Percentiles rank a stretch among this genome's conserved stretches.
Evolutionary conservation across 2,113 vertebrate species (phyloP).

Genomic region (Ochotona princeps): DNA sequence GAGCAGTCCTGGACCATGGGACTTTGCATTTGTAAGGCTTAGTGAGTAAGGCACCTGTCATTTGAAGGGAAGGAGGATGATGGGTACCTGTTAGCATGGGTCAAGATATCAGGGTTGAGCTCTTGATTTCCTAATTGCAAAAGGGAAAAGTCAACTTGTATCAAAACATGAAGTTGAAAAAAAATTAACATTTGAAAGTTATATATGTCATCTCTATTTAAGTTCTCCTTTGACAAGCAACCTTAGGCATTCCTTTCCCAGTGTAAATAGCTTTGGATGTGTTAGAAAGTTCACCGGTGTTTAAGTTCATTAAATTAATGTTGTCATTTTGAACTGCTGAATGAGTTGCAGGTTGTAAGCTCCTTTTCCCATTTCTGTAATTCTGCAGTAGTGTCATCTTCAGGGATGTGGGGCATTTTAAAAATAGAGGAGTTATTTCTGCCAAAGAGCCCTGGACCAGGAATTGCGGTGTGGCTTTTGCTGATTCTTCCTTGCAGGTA

Average conservation of each 20-base stretch:
- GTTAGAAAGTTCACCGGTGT: slow-evolving; percentile 64
- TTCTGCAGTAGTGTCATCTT: neutral
- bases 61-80: neutral
- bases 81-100: too few species aligned
- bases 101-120: neutral
- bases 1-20: neutral
- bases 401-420: neutral
- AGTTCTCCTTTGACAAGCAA: slow-evolving; percentile 28
- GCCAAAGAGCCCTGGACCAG: neutral
- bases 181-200: slow-evolving; percentile 60
- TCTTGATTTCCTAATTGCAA: slow-evolving; percentile 25
- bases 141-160: slow-evolving; percentile 33
- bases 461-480: neutral
- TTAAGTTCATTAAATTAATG: slow-evolving; percentile 70
- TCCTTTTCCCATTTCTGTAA: neutral
- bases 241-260: slow-evolving; percentile 22
- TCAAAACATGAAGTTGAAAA: slow-evolving; percentile 55
- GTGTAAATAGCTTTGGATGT: slow-evolving; percentile 55
- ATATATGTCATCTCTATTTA: slow-evolving; percentile 19
- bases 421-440: slow-evolving; percentile 45
- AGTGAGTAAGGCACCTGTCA: neutral
- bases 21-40: neutral
- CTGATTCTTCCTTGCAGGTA: neutral
- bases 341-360: slow-evolving; percentile 36
- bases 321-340: slow-evolving; percentile 56